Conservation (phyloP, 2,113 vertebrate genomes). For the Struthidea cinerea region DNA sequence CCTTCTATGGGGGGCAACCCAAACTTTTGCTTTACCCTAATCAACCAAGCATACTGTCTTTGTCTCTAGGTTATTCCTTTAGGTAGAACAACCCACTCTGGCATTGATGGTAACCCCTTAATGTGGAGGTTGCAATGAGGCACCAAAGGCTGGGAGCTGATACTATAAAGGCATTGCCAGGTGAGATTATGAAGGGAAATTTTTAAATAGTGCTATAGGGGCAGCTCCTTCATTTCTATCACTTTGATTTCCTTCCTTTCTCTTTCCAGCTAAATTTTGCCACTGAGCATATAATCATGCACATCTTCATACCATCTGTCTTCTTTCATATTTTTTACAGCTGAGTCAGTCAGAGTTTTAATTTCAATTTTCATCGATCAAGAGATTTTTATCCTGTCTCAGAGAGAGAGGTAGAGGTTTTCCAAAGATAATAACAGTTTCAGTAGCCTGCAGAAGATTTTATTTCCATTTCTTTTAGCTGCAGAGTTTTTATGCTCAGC, state of each 20-base stretch:
- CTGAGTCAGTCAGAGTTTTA: background rate
- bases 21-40: background rate
- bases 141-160: background rate
- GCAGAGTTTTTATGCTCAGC: background rate
- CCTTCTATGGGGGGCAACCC: background rate
- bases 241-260: background rate
- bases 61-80: background rate
- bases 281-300: background rate
- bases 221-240: background rate
- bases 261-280: background rate
- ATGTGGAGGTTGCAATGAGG: background rate
- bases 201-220: background rate
- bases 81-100: background rate
- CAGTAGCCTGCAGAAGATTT: background rate
- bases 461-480: background rate
- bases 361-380: background rate
- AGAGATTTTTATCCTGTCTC: background rate
- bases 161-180: background rate
- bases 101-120: background rate
- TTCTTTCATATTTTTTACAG: background rate
- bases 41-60: background rate
- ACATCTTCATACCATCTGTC: background rate
- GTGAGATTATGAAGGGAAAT: background rate
- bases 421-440: background rate
- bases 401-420: background rate